phyloP scores from a whole-genome alignment of 2,888 invertebrate species.

The Oscheius sp. region DNA sequence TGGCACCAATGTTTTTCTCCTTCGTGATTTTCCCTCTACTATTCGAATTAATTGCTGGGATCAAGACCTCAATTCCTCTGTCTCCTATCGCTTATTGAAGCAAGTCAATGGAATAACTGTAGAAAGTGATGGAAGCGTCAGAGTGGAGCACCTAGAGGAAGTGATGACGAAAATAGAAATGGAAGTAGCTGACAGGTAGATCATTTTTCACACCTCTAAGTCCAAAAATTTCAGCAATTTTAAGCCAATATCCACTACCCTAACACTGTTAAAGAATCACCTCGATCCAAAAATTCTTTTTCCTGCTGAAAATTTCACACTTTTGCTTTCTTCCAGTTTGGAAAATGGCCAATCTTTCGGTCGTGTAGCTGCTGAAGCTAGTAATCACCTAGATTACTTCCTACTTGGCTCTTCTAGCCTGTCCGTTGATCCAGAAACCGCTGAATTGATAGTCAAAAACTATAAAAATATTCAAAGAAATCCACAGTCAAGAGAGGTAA shows the following conservation, averaged over 20 bases:
- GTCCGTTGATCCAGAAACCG: conserved; percentile 13
- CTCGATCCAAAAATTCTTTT: conserved; percentile 14
- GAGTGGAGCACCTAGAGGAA: conserved; percentile 8
- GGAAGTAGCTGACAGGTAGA: conserved; percentile 3
- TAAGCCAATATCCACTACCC: background rate
- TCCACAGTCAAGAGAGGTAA: background rate
- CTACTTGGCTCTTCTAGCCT: conserved; percentile 30
- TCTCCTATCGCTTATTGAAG: background rate
- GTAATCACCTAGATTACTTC: conserved; percentile 36
- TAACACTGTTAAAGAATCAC: conserved; percentile 11
- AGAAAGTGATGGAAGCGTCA: background rate
- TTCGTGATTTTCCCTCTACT: background rate
- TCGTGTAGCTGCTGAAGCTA: conserved; percentile 43
- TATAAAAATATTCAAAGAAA: background rate
- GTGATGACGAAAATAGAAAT: background rate
- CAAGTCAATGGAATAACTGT: background rate
- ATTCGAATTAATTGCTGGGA: conserved; percentile 20
- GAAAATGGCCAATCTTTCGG: conserved; percentile 37
- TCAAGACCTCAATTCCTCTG: background rate
- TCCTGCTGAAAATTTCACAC: conserved; percentile 17
- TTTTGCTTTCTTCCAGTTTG: conserved; percentile 27
- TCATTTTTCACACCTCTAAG: background rate
- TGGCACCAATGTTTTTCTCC: conserved; percentile 9
- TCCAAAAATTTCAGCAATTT: conserved; percentile 2
- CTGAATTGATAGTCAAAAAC: conserved; percentile 9